Evolutionary conservation across 1,140 invertebrate species (phyloP), one percentile per base, ranked within the genome.

Genomic region (Coelopa frigida): DNA sequence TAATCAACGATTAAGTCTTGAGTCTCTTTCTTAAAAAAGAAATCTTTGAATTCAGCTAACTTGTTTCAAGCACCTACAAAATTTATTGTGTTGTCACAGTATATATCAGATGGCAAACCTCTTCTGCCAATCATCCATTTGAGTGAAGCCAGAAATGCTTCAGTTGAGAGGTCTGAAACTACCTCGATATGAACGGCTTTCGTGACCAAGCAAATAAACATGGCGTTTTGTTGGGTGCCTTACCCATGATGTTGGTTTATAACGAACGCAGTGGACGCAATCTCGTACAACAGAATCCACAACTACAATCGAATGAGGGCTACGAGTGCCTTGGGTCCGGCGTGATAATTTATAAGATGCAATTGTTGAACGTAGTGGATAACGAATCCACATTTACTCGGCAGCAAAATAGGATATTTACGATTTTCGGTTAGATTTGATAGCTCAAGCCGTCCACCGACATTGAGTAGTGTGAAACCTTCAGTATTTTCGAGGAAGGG

Each of bases 61-160:
- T 29, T 39, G 3, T 10, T 31, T 12, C 11, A 10, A 1, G 61
- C 57, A 4, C 59, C 56, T 2, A 55, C 41, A 41, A 70, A 66
- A 47, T 64, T 71, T 1, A 61, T 69, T 1, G 56, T 64, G 39
- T 60, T 59, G 31, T 71, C 66, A 5, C 51, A 62, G 22, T 54
- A 50, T 0, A 70, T 45, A 2, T 38, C 46, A 1, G 38, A 23
- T 3, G 41, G 45, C 3, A 54, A 27, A 0, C 54, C 56, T 32
- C 55, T 41, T 15, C 55, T 31, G 8, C 31, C 40, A 0, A 49
- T 29, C 11, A 65, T 59, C 4, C 55, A 38, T 22, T 48, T 26
- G 11, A 55, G 45, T 3, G 50, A 52, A n/a, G 38, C 40, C 1
- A 57, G 7, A 38, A 65, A 61, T 0, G 27, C 44, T 1, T 48